Evolutionary conservation across 1,140 invertebrate genomes (phyloP).

Genomic region (Heliconius himera): DNA sequence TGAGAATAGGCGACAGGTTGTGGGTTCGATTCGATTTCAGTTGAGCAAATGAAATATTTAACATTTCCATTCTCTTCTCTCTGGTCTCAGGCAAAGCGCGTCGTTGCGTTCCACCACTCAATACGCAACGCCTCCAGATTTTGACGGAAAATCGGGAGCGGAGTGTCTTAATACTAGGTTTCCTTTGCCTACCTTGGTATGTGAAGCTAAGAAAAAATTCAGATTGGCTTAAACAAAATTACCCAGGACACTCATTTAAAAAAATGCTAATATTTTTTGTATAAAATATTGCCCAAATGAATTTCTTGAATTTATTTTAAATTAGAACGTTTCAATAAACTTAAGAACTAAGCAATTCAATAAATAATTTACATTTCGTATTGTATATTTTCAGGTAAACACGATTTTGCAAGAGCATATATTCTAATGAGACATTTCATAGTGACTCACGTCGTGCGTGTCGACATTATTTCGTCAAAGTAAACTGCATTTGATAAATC

Average conservation of each 20-base stretch:
- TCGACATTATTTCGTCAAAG: slow-evolving; percentile 28
- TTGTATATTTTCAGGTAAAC: background rate
- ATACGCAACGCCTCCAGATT: background rate
- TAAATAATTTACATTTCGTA: no score
- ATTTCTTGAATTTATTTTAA: no score
- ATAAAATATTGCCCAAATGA: no score
- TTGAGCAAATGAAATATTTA: background rate
- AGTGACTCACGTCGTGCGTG: slow-evolving; percentile 8
- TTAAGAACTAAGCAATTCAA: no score
- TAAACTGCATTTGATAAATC: slow-evolving; percentile 30
- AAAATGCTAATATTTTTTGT: no score
- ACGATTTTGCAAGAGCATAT: slow-evolving; percentile 10
- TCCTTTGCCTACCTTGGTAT: background rate
- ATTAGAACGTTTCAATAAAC: no score
- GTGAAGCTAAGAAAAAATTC: background rate
- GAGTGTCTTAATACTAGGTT: background rate
- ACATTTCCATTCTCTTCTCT: background rate
- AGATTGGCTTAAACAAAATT: no score
- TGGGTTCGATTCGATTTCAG: background rate
- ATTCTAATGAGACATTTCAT: slow-evolving; percentile 15
- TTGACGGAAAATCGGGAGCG: no score
- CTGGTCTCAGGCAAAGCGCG: background rate
- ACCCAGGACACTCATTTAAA: no score
- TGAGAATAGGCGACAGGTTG: background rate
- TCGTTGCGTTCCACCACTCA: background rate